phyloP scores from a whole-genome alignment of 2,113 vertebrate species.

The Hippocampus zosterae region DNA sequence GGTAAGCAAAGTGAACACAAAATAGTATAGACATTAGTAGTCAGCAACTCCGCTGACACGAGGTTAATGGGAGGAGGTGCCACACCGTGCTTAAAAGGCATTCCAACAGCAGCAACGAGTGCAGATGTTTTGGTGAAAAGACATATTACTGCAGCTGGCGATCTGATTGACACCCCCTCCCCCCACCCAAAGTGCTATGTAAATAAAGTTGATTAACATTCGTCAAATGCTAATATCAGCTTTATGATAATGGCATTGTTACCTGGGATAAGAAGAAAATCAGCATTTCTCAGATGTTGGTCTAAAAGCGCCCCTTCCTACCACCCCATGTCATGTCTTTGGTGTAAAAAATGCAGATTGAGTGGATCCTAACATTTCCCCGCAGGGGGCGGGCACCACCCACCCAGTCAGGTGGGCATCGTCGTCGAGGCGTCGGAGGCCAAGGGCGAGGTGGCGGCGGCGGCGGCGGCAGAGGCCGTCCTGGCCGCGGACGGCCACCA shows the following conservation, averaged over 20 bases:
- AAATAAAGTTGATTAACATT: no score
- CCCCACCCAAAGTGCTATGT: no score
- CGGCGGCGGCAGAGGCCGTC: conserved; percentile 32
- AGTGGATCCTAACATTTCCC: not conserved
- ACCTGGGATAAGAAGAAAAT: no score
- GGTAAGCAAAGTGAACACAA: conserved; percentile 66
- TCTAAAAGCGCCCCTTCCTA: not conserved
- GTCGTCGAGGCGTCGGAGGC: conserved; percentile 70
- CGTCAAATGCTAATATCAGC: no score
- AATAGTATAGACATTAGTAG: no score
- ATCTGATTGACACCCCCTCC: no score
- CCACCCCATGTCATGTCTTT: not conserved
- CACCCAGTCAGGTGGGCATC: conserved; percentile 71
- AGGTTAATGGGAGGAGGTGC: not conserved
- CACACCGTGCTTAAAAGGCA: not conserved
- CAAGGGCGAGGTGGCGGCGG: conserved; percentile 48
- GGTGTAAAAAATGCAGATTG: not conserved
- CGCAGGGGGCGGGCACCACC: conserved; percentile 77
- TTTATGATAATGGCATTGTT: no score
- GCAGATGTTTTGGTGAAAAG: not conserved
- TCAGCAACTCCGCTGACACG: no score
- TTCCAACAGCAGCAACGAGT: no score
- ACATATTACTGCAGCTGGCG: no score
- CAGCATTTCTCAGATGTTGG: not conserved
- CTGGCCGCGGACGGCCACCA: not conserved